These are phyloP conservation scores for Gnatocerus cornutus DNA, from an alignment of 2,888 invertebrate genomes.

Conservation along the genomic window DNA sequence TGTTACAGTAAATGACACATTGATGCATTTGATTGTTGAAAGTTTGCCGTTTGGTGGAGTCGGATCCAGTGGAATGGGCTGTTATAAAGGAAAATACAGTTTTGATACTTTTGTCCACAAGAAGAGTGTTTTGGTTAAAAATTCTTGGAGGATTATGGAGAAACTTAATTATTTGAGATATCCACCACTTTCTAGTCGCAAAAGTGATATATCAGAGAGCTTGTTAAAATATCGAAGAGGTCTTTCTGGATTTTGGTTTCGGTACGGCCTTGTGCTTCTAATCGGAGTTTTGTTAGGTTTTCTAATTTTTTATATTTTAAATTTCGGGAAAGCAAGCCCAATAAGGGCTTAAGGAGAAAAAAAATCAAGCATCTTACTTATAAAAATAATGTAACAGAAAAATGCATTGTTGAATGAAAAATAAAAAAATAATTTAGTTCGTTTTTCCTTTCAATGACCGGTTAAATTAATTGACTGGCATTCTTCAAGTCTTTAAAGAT, in stretches of 20 bases:
- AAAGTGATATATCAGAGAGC: constrained; percentile 20
- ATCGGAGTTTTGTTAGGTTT: constrained; percentile 17
- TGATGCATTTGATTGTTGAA: constrained; percentile 90
- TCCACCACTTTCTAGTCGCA: constrained; percentile 84
- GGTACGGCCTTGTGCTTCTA: constrained; percentile 7
- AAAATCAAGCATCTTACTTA: too few relatives aligned
- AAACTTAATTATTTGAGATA: constrained; percentile 90
- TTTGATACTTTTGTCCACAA: constrained; percentile 95
- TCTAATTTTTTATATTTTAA: constrained; percentile 12
- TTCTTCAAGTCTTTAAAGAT: too few relatives aligned
- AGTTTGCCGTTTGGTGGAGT: constrained; percentile 98
- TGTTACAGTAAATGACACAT: constrained; percentile 87
- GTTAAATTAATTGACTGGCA: too few relatives aligned
- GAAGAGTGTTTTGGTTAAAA: constrained; percentile 69
- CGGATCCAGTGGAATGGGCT: constrained; percentile 94
- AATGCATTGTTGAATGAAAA: too few relatives aligned
- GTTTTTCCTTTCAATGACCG: too few relatives aligned
- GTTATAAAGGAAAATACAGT: constrained; percentile 92
- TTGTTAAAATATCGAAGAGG: constrained; percentile 19
- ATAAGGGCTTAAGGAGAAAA: too few relatives aligned
- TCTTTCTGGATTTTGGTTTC: not conserved
- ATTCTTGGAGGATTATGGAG: constrained; percentile 23
- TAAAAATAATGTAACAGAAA: too few relatives aligned
- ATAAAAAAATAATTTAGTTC: too few relatives aligned
- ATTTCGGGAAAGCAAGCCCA: not conserved